These are phyloP conservation scores for Chesias legatella DNA, from an alignment of 2,888 invertebrate species.

Conservation along the genomic window DNA sequence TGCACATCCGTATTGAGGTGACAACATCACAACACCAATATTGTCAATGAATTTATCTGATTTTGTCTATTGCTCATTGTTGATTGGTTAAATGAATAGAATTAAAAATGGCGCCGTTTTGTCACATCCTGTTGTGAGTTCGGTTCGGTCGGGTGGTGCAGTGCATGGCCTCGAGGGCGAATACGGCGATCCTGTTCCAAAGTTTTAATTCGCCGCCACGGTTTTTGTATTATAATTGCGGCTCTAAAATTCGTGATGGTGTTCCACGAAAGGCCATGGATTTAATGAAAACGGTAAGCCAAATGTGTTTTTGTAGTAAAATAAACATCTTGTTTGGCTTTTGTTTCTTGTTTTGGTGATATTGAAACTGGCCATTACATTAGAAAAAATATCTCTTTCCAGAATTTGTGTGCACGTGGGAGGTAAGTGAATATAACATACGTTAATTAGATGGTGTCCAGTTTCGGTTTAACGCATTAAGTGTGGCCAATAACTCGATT, in stretches of 20 bases:
- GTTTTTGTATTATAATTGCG: slow-evolving; percentile 61
- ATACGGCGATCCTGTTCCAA: slow-evolving; percentile 61
- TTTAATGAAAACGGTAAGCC: slow-evolving; percentile 81
- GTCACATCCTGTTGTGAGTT: slow-evolving; percentile 77
- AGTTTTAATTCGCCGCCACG: slow-evolving; percentile 60
- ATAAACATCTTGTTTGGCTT: slow-evolving; percentile 75
- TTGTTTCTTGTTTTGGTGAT: slow-evolving; percentile 81
- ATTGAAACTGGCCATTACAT: slow-evolving; percentile 81
- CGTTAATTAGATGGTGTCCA: slow-evolving; percentile 59
- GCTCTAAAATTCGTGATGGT: slow-evolving; percentile 76
- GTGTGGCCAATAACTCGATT: slow-evolving; percentile 67
- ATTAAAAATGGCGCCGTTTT: slow-evolving; percentile 71
- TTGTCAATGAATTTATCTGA: background rate
- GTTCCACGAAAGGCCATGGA: slow-evolving; percentile 80
- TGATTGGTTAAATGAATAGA: slow-evolving; percentile 49
- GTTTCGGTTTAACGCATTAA: slow-evolving; percentile 57
- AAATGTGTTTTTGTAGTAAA: slow-evolving; percentile 47
- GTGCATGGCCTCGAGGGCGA: slow-evolving; percentile 66
- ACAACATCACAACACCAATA: slow-evolving; percentile 33
- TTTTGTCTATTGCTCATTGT: slow-evolving; percentile 31
- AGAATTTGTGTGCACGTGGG: slow-evolving; percentile 77
- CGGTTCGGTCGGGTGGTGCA: slow-evolving; percentile 36
- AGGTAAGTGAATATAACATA: slow-evolving; percentile 75
- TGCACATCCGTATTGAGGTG: slow-evolving; percentile 28
- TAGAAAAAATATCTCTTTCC: slow-evolving; percentile 81